Base-by-base conservation (phyloP, 2,797 vertebrate genomes). In the Echiichthys vipera region DNA sequence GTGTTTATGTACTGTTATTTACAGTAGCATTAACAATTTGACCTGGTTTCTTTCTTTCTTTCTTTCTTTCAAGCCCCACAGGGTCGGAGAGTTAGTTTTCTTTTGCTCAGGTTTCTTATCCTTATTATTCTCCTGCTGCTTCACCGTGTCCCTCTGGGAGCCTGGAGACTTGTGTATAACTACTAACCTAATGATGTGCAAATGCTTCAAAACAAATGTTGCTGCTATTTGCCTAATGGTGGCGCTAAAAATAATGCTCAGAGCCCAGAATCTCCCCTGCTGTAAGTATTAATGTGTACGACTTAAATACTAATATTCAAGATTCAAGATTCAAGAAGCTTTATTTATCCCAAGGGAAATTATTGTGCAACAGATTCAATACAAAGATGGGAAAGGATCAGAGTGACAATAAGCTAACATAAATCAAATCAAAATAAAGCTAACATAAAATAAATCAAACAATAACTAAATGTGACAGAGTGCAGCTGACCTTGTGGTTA, bases 21-120 rank as follows among this genome's bases (percentile, higher is more conserved):
- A 84, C 76, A 86, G 77, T 85, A 76, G 56, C 64, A 76, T 84
- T 72, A 86, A 86, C 74, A 71, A 88, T 84, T 78, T 91, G 83
- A 89, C 87, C 89, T 85, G 88, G 55, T 88, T 90, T 89, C 62
- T 56, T 51, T 77, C 34, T 36, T 36, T 12, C 61, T 66, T 34
- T 65, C 36, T 36, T 50, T 70, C 74, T 84, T 87, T 82, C 20
- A 3, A 78, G 64, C 51, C 80, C 69, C 34, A n/a, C 30, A 32
- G 77, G 59, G 58, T 56, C 50, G 51, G 25, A 51, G 7, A 63
- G 55, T 50, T 10, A 9, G 62, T 85, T 84, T 72, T 83, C n/a
- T 83, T 78, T 63, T 58, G 51, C 66, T 74, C 74, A 78, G 74
- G 81, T 86, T 88, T 80, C 54, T 88, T 82, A 78, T 84, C 75